Evolutionary conservation across 2,888 invertebrate species (phyloP), one percentile per base, ranked within the genome.

Genomic region (Drosophila algonquin): DNA sequence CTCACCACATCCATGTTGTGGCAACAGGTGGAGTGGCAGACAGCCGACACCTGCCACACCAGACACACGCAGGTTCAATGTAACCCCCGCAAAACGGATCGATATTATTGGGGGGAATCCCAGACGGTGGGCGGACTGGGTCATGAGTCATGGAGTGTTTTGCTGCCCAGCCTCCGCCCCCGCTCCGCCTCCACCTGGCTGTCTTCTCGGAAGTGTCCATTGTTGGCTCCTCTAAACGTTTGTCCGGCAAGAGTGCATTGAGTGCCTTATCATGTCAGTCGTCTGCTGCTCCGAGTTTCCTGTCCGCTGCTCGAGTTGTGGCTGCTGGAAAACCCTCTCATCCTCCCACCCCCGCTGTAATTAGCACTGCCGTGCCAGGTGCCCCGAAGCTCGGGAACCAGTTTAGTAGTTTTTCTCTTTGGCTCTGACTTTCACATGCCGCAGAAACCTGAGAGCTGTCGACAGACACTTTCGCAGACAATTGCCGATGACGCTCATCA

Each of bases 401-500:
- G 72, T 59, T 59, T 40, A 10, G 6, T 44, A 30, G 30, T 30
- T 30, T 30, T 48, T 35, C 32, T 32, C 35, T 45, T 27, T 21
- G 47, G 48, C 47, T 40, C 55, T 69, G 77, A 77, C 84, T 84
- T 81, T 84, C 84, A 84, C 81, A 84, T 73, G 58, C 63, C 59
- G 40, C 40, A 40, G 14, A 65, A 64, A 46, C 52, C 53, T 45
- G 53, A 58, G 51, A 58, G 51, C 73, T 84, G 81, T 79, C 81
- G 84, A 84, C 82, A 84, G 84, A 84, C 81, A 84, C 81, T 82
- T 82, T 82, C 85, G 85, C 82, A 76, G 69, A 64, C 74, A 70
- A 70, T 72, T 63, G 50, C 67, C 55, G 51, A 46, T 54, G 54
- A 55, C 47, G 40, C 40, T 6, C 14, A 32, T 65, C 46, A 32